Conservation (phyloP, 1,140 invertebrate genomes). For the Tetragonula clypearis region DNA sequence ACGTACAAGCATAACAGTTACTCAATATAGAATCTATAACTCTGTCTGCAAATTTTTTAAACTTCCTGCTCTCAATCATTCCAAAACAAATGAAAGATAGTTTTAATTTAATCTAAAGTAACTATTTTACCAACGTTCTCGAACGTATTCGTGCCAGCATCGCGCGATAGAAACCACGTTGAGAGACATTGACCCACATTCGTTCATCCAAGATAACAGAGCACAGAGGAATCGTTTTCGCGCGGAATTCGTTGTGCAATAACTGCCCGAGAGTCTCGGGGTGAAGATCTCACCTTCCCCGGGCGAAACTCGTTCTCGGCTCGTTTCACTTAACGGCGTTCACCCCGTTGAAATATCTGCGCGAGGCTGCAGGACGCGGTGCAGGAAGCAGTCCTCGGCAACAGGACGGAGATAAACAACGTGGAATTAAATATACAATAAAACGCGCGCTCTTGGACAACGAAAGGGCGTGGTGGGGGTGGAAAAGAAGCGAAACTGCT, state of each 20-base stretch:
- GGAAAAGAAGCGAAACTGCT: conserved; percentile 63
- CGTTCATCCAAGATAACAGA: neutral
- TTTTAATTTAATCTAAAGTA: too few relatives aligned
- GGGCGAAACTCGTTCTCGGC: neutral
- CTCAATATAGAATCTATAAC: too few relatives aligned
- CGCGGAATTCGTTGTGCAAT: conserved; percentile 21
- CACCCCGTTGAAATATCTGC: conserved; percentile 60
- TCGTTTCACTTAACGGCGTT: conserved; percentile 25
- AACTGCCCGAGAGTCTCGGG: conserved; percentile 12
- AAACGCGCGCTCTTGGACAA: conserved; percentile 61
- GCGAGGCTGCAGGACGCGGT: neutral
- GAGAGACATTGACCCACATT: neutral
- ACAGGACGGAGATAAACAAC: conserved; percentile 58
- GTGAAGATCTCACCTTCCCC: conserved; percentile 29
- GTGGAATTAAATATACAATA: conserved; percentile 73
- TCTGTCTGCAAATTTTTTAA: too few relatives aligned
- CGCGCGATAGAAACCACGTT: neutral
- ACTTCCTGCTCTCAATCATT: too few relatives aligned
- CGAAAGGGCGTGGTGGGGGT: conserved; percentile 66
- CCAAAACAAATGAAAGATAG: too few relatives aligned
- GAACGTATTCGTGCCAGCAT: too few relatives aligned
- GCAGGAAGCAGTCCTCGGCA: neutral
- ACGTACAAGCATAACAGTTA: too few relatives aligned
- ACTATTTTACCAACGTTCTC: too few relatives aligned
- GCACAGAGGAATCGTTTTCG: neutral